A percentile compares a stretch with the other conserved stretches of the same genome.
phyloP scores from a whole-genome alignment of 2,113 vertebrate species.

The Fregetta grallaria region DNA sequence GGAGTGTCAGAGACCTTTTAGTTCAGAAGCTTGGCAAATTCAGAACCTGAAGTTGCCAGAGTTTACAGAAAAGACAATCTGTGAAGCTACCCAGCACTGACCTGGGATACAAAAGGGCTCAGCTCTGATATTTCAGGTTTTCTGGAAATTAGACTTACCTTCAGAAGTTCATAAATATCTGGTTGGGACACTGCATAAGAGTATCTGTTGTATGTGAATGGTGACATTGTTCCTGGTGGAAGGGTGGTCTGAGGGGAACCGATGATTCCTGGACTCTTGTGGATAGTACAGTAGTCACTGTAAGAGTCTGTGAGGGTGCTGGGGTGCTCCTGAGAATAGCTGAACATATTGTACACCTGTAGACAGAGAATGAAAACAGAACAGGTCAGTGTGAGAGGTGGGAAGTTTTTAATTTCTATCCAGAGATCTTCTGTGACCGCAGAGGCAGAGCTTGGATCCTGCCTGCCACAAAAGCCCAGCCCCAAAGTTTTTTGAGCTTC shows the following conservation, averaged over 20 bases:
- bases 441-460: neutral
- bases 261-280: neutral
- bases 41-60: neutral
- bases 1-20: neutral
- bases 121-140: neutral
- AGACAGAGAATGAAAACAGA: neutral
- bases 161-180: slow-evolving; percentile 50
- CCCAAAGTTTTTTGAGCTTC: neutral
- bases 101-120: neutral
- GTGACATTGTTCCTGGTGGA: neutral
- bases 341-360: slow-evolving; percentile 50
- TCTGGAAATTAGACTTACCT: slow-evolving; percentile 9
- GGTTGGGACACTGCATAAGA: slow-evolving; percentile 29
- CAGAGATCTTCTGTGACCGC: neutral
- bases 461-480: neutral
- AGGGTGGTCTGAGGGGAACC: neutral
- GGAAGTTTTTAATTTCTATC: neutral
- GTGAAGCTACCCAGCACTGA: neutral
- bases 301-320: slow-evolving; percentile 31
- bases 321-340: slow-evolving; percentile 7
- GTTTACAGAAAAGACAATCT: neutral
- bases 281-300: slow-evolving; percentile 35
- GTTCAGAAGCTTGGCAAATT: neutral
- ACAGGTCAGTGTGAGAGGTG: neutral
- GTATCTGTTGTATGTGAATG: neutral